Percentiles rank a stretch among this genome's conserved stretches.
phyloP scores from a whole-genome alignment of 2,113 vertebrate genomes.

The Aspidoscelis tigris region DNA sequence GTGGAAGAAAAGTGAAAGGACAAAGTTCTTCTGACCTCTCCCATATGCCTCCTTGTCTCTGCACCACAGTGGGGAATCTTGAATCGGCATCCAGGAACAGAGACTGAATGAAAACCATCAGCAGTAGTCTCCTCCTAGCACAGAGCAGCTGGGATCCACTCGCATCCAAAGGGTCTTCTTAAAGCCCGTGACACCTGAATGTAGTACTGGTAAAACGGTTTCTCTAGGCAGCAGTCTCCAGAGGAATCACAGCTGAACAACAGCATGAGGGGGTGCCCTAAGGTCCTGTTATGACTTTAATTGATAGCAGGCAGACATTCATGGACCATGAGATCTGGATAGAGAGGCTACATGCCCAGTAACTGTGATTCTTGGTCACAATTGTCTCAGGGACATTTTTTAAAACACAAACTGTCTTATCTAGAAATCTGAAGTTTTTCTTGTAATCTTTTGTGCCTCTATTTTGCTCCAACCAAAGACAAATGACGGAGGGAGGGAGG shows the following conservation, averaged over 20 bases:
- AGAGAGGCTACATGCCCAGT: background rate
- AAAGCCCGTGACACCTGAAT: background rate
- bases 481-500: background rate
- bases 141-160: background rate
- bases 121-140: background rate
- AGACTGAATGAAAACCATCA: background rate
- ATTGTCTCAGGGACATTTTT: background rate
- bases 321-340: background rate
- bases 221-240: background rate
- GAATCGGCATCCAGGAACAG: background rate
- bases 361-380: background rate
- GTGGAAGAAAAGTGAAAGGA: slow-evolving; percentile 21
- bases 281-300: background rate
- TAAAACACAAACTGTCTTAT: background rate
- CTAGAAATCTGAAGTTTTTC: background rate
- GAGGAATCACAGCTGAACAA: background rate
- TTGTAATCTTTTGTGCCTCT: background rate
- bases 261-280: background rate
- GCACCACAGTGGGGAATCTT: background rate
- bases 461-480: background rate
- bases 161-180: background rate
- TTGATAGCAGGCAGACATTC: background rate
- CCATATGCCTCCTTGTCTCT: background rate
- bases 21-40: background rate
- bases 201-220: background rate